Base-by-base conservation (phyloP, 1,140 invertebrate genomes). In the Drosophila sp. region DNA sequence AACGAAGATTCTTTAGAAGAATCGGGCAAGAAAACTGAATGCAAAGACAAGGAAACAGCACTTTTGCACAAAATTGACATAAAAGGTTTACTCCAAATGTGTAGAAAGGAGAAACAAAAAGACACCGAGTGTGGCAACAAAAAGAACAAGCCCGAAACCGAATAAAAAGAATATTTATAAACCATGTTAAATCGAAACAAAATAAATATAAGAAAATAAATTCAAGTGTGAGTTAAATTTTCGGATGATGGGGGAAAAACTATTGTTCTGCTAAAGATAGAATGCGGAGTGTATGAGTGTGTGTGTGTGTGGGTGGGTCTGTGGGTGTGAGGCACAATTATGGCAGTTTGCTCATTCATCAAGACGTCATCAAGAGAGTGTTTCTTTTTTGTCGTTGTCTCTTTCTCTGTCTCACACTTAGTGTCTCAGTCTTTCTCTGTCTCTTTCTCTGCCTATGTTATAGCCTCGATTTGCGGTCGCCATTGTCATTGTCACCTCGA, bases 401-500 rank as follows among this genome's bases (percentile, higher is more conserved):
- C 4, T 23, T 25, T 47, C 44, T 47, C 6, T 47, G 17, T 47
- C 44, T 47, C 23, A 27, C 23, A 50, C 23, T 27, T 27, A 7
- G 23, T 7, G 44, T 27, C 8, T 50, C 7, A 50, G 44, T 25
- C 4, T 50, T 1, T 50, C 23, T 27, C 3, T 27, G n/a, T 50
- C 23, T 38, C 1, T 38, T 10, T 38, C 4, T 35, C 33, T 50
- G 23, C 7, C 44, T 23, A 50, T 50, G 44, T 27, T 73, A 47
- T 56, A 64, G 79, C 73, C 61, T 54, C 73, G 79, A 81, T 81
- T 80, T 81, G 73, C 11, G 74, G 72, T 27, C 38, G 40, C 62
- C 66, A 79, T 73, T 70, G 71, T 73, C 66, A 60, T 29, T 73
- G 58, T 54, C 66, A 65, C 38, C 63, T 55, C 63, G 62, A 69